Evolutionary conservation across 37 sponge, comb jelly and placozoan genomes (phyloP), one percentile per base, ranked within the genome.

Genomic region (Cliona cf. orientalis): DNA sequence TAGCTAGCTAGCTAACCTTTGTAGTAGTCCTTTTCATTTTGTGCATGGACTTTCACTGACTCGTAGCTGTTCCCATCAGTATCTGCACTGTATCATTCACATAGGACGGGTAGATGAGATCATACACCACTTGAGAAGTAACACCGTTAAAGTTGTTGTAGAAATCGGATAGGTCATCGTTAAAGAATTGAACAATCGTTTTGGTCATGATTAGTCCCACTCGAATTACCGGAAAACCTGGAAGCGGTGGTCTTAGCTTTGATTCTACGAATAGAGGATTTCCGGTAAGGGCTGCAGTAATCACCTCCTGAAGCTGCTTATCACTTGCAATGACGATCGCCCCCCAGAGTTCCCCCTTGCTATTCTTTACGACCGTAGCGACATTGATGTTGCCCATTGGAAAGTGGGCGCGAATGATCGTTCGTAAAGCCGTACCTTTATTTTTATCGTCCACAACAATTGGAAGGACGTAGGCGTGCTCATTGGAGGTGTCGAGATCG

Each of bases 201-300:
- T 23, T 62, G 21, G 63, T 62, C 26, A 62, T 25, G 63, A 62
- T 62, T 7, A 62, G 6, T 25, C 26, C 63, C 21, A 62, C 28
- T 7, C 28, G 7, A 7, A 7, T 7, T 7, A 25, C 6, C 7
- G 12, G 21, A 6, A 23, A 23, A 12, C 63, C 63, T 25, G 26
- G 26, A 6, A 23, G 26, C 26, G 63, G 28, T 25, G 63, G 63
- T 21, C 12, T 62, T 12, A 62, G 26, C 21, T 25, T 23, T 21
- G 63, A 7, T 62, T 62, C 63, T 23, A 62, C 63, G 23, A 62
- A 62, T 28, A 62, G 63, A 12, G 63, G 63, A 23, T 62, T 62
- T 7, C 63, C 63, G 6, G 21, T 62, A 21, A 62, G 21, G 6
- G 63, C 63, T 25, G 28, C 21, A 23, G 63, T 62, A 62, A 23